A percentile compares a stretch with the other conserved stretches of the same genome.
Conservation (phyloP, 1,140 invertebrate genomes). For the Thaumatotibia leucotreta region DNA sequence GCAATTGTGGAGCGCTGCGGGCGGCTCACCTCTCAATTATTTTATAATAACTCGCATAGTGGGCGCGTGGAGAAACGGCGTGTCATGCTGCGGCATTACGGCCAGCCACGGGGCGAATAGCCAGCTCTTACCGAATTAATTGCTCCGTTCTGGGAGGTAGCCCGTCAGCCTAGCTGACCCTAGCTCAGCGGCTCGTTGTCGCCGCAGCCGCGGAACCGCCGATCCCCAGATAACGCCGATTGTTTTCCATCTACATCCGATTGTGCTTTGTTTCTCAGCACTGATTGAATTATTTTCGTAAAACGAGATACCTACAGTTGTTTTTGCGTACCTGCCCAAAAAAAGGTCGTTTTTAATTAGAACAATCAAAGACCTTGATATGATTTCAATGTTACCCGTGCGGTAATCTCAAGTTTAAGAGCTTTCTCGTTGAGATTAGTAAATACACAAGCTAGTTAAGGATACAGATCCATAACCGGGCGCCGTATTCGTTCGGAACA, state of each 20-base stretch:
- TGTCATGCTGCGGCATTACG: constrained; percentile 51
- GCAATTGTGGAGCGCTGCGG: constrained; percentile 70
- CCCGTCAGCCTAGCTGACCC: constrained; percentile 41
- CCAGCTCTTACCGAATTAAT: constrained; percentile 70
- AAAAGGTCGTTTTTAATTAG: neutral
- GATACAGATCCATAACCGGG: constrained; percentile 9
- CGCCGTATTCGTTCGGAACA: constrained; percentile 39
- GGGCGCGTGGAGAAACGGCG: constrained; percentile 52
- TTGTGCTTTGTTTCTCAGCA: constrained; percentile 19
- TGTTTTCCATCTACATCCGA: constrained; percentile 12
- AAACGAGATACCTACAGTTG: neutral
- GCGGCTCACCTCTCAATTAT: constrained; percentile 71
- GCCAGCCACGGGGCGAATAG: constrained; percentile 40
- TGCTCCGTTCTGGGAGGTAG: constrained; percentile 63
- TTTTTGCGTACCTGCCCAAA: neutral
- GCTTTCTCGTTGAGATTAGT: constrained; percentile 2
- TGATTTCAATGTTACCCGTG: neutral
- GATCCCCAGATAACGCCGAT: constrained; percentile 27
- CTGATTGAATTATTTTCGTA: constrained; percentile 2
- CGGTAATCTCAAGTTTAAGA: neutral
- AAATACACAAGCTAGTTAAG: neutral
- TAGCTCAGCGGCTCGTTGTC: constrained; percentile 31
- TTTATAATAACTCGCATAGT: constrained; percentile 70
- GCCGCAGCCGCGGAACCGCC: constrained; percentile 34
- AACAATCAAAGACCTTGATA: neutral